phyloP scores from a whole-genome alignment of 2,113 vertebrate genomes.

The Brachyhypopomus occidentalis region DNA sequence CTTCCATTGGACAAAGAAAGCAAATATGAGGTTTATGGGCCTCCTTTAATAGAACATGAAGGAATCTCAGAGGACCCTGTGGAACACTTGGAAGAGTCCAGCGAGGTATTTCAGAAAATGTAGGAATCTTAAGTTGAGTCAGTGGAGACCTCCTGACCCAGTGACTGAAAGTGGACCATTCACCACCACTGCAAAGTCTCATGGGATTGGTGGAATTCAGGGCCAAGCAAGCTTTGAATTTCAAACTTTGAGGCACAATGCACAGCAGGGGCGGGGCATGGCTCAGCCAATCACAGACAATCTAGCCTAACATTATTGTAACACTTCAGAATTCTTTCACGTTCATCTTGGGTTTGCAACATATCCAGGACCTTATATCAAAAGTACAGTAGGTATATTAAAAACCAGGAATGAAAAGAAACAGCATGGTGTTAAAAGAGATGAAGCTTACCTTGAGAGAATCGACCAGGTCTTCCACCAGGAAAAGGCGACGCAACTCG shows the following conservation, averaged over 20 bases:
- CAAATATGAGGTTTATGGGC: too few species aligned
- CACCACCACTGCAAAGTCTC: not conserved
- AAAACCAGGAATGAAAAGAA: not conserved
- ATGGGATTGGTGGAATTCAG: not conserved
- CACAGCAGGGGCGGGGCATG: not conserved
- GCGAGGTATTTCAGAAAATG: not conserved
- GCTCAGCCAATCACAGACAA: not conserved
- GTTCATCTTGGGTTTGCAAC: too few species aligned
- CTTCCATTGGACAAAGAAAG: too few species aligned
- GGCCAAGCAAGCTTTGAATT: not conserved
- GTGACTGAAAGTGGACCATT: conserved; percentile 4
- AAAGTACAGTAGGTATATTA: not conserved
- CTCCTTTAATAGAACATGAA: too few species aligned
- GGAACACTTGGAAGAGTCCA: too few species aligned
- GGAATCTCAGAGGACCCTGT: too few species aligned
- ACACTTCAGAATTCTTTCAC: too few species aligned
- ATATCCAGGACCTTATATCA: not conserved
- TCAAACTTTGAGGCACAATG: not conserved
- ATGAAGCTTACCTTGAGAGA: conserved; percentile 87
- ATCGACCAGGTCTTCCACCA: conserved; percentile 96
- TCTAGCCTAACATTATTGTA: not conserved
- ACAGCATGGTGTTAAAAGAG: not conserved
- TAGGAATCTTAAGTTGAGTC: not conserved
- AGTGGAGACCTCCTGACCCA: conserved; percentile 6
- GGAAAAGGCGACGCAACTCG: conserved; percentile 90